Evolutionary conservation across 2,113 vertebrate genomes (phyloP).

Genomic region (Oncorhynchus clarkii): DNA sequence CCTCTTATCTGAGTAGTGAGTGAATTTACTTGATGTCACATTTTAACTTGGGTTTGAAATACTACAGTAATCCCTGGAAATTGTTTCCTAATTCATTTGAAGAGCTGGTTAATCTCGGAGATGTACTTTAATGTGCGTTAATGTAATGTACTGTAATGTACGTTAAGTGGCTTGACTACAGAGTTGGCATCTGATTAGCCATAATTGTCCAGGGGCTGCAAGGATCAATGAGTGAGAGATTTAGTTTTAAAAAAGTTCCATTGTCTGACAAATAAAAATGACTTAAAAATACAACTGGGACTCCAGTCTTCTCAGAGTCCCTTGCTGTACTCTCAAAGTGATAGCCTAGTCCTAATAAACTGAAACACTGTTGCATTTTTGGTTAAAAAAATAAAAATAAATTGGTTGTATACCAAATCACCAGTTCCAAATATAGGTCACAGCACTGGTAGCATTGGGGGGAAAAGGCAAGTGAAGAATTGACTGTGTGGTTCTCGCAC

Average conservation of each 20-base stretch:
- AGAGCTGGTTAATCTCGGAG: conserved; percentile 61
- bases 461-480: not conserved
- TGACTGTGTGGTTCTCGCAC: conserved; percentile 31
- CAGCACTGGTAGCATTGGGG: not conserved
- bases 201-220: conserved; percentile 17
- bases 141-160: conserved; percentile 21
- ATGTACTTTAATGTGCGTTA: conserved; percentile 32
- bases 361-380: conserved; percentile 21
- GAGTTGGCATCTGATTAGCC: conserved; percentile 46
- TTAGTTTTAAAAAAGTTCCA: conserved; percentile 30
- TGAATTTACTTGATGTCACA: conserved; percentile 62
- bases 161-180: conserved; percentile 39
- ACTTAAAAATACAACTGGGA: conserved; percentile 38
- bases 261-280: not conserved
- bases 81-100: conserved; percentile 70
- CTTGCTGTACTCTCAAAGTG: conserved; percentile 26
- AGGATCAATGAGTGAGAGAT: conserved; percentile 36
- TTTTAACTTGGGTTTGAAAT: conserved; percentile 59
- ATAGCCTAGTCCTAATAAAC: conserved; percentile 12
- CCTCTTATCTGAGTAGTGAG: conserved; percentile 51
- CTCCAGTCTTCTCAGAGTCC: conserved; percentile 12
- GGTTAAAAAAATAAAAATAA: not conserved
- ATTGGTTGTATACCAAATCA: conserved; percentile 24
- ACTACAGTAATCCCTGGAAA: conserved; percentile 67
- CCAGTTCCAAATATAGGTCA: conserved; percentile 23